Conservation (phyloP, 1,140 invertebrate species). For the Oedothorax gibbosus region DNA sequence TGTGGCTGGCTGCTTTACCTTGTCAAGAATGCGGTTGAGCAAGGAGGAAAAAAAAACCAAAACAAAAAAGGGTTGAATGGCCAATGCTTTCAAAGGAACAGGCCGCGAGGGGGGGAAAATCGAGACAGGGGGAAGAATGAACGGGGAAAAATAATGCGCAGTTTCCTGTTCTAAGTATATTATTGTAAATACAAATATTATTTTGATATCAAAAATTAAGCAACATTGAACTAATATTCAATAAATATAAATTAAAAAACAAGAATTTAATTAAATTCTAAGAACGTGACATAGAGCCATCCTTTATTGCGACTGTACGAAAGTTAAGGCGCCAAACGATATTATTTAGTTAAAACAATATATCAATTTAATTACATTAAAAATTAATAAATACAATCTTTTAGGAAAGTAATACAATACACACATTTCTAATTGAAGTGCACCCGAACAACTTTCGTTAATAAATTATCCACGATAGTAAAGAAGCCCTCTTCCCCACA, state of each 20-base stretch:
- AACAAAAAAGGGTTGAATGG: conserved; percentile 58
- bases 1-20: conserved; percentile 58
- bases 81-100: conserved; percentile 6
- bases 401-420: no score
- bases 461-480: not conserved
- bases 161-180: no score
- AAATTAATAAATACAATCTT: no score
- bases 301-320: not conserved
- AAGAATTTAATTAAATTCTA: not conserved
- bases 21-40: conserved; percentile 52
- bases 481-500: not conserved
- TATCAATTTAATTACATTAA: no score
- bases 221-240: no score
- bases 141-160: not conserved
- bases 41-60: conserved; percentile 23
- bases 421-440: no score
- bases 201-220: no score
- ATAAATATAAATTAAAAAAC: no score
- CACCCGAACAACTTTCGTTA: no score
- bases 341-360: no score
- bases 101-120: no score
- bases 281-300: not conserved
- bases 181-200: no score
- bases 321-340: not conserved
- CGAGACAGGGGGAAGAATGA: not conserved